A percentile compares a stretch with the other conserved stretches of the same genome.
These are phyloP conservation scores for Pangasius krempfi DNA, from an alignment of 2,797 vertebrate species.

Conservation along the genomic window DNA sequence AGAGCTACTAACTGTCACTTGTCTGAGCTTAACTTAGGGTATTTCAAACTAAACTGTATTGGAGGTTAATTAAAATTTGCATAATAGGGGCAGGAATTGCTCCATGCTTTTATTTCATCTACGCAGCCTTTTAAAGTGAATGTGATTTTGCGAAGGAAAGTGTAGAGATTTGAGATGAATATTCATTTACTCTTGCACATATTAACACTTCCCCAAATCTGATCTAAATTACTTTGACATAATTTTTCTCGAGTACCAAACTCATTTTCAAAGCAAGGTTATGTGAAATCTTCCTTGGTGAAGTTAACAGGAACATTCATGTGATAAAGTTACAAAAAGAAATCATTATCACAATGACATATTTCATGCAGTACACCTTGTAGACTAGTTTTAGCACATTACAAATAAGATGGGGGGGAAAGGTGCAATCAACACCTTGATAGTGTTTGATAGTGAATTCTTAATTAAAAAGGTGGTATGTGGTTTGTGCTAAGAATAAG, in stretches of 20 bases:
- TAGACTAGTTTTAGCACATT: not conserved
- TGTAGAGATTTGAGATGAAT: not conserved
- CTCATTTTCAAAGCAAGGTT: not conserved
- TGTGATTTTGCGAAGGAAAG: not conserved
- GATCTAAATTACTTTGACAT: not conserved
- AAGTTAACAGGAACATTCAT: constrained; percentile 3
- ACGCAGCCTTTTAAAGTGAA: not conserved
- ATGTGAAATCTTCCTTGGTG: not conserved
- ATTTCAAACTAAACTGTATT: not conserved
- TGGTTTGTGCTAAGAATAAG: not conserved
- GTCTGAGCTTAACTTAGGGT: not conserved
- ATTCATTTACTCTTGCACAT: constrained; percentile 8
- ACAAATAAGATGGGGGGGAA: not conserved
- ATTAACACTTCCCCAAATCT: not conserved
- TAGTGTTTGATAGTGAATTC: not conserved
- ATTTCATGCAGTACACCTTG: not conserved
- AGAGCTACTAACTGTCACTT: not conserved
- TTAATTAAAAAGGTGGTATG: not conserved
- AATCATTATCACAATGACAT: not conserved
- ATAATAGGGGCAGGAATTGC: not conserved
- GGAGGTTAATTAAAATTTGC: not conserved
- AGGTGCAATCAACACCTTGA: not conserved
- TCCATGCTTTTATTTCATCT: not conserved
- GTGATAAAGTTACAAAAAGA: not conserved
- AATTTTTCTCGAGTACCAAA: not conserved